These are phyloP conservation scores for Chrysotoxum bicinctum DNA, from an alignment of 2,888 invertebrate genomes.

Conservation along the genomic window DNA sequence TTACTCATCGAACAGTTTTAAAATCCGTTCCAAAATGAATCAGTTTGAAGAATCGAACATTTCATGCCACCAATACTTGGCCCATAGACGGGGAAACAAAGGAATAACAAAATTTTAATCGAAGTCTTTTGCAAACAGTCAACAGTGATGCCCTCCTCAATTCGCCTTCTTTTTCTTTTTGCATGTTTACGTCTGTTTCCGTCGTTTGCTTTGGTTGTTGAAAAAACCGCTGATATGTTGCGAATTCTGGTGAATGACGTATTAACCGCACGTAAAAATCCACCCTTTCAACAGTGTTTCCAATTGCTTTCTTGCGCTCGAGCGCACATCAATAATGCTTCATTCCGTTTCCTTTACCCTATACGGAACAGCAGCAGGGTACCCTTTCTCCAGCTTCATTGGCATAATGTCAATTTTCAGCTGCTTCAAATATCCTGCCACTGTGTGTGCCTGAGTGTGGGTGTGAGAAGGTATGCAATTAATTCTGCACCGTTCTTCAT, in stretches of 20 bases:
- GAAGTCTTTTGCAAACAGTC: not conserved
- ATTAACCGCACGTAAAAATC: conserved; percentile 28
- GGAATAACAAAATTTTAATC: not conserved
- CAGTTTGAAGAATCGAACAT: not conserved
- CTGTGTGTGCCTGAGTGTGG: not conserved
- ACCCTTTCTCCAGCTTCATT: conserved; percentile 42
- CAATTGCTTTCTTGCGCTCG: conserved; percentile 8
- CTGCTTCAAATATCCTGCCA: conserved; percentile 37
- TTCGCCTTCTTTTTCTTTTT: not conserved
- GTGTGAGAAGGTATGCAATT: conserved; percentile 43
- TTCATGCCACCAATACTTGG: not conserved
- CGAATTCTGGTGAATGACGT: conserved; percentile 38
- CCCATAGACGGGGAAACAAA: not conserved
- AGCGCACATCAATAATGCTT: conserved; percentile 4
- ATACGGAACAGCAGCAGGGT: not conserved
- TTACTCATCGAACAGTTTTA: too few relatives aligned
- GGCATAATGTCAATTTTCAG: conserved; percentile 62
- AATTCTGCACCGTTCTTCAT: conserved; percentile 36
- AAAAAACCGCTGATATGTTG: conserved; percentile 43
- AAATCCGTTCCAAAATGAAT: too few relatives aligned
- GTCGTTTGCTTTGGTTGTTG: not conserved
- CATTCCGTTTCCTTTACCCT: not conserved
- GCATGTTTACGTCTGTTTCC: not conserved
- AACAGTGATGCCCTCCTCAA: not conserved
- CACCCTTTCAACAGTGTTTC: conserved; percentile 10